A percentile compares a stretch with the other conserved stretches of the same genome.
Conservation (phyloP, 1,140 invertebrate species). For the Drosophila novamexicana region DNA sequence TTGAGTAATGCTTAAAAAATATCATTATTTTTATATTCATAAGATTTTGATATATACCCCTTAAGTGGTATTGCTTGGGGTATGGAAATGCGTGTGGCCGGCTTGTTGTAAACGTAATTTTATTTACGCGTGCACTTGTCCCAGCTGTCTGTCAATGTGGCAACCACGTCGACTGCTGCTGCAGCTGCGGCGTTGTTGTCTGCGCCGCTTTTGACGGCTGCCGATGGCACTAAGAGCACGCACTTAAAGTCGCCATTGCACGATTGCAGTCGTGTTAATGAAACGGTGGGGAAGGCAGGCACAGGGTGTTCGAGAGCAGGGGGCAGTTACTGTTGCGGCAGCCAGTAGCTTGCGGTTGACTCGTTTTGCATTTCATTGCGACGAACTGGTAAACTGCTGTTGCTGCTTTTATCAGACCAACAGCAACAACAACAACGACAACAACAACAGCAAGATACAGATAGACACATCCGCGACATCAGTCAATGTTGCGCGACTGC, state of each 20-base stretch:
- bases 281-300: constrained; percentile 2
- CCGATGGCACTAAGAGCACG: constrained; percentile 77
- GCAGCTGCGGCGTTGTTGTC: constrained; percentile 35
- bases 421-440: constrained; percentile 6
- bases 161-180: constrained; percentile 21
- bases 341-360: constrained; percentile 51
- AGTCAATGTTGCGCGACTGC: constrained; percentile 40
- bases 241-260: constrained; percentile 67
- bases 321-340: constrained; percentile 7
- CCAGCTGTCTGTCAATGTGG: constrained; percentile 69
- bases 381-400: constrained; percentile 28
- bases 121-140: constrained; percentile 73
- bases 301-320: too few relatives aligned
- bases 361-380: constrained; percentile 64
- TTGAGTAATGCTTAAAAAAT: too few relatives aligned
- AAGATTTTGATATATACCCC: not conserved
- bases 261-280: constrained; percentile 66
- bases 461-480: constrained; percentile 54
- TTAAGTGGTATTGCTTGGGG: not conserved
- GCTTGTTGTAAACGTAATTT: constrained; percentile 71
- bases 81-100: constrained; percentile 71
- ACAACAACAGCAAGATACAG: not conserved
- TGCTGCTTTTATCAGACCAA: constrained; percentile 24
- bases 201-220: constrained; percentile 78
- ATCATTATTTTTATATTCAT: too few relatives aligned